Conservation (phyloP, 37 sponge, comb jelly and placozoan species). For the Spongia lamella region DNA sequence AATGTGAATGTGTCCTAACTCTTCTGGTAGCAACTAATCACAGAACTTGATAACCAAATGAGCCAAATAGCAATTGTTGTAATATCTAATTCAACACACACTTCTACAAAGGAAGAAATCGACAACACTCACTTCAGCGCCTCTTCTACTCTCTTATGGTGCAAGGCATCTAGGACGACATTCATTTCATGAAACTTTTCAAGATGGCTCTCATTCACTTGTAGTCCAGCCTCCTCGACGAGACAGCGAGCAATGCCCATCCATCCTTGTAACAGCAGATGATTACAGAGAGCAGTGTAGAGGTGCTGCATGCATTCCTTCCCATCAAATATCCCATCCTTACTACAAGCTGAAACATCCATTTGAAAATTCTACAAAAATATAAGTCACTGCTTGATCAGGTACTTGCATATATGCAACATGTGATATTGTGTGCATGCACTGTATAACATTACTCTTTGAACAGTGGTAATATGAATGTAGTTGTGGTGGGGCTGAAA, state of each 20-base stretch:
- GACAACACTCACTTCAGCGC: conserved; percentile 59
- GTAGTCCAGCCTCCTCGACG: conserved; percentile 57
- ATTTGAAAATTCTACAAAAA: conserved; percentile 59
- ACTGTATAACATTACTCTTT: no score
- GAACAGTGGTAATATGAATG: no score
- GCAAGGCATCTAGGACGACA: conserved; percentile 61
- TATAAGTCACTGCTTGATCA: no score
- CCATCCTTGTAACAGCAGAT: conserved; percentile 80
- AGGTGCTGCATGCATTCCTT: conserved; percentile 21
- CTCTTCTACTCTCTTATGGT: conserved; percentile 42
- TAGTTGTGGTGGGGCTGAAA: no score
- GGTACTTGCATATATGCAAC: no score
- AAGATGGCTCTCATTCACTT: conserved; percentile 33
- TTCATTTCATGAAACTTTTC: conserved; percentile 73
- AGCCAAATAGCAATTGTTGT: no score
- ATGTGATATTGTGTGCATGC: no score
- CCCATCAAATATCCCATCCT: conserved; percentile 51
- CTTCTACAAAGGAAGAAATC: neutral
- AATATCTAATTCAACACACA: neutral
- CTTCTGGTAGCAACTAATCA: no score
- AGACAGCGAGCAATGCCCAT: conserved; percentile 62
- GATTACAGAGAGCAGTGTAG: conserved; percentile 71
- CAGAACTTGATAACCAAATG: no score
- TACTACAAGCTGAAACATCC: conserved; percentile 48
- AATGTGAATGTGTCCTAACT: no score